Percentiles rank a stretch among this genome's conserved stretches.
Evolutionary conservation across 1,140 invertebrate species (phyloP).

Genomic region (Drosophila insularis): DNA sequence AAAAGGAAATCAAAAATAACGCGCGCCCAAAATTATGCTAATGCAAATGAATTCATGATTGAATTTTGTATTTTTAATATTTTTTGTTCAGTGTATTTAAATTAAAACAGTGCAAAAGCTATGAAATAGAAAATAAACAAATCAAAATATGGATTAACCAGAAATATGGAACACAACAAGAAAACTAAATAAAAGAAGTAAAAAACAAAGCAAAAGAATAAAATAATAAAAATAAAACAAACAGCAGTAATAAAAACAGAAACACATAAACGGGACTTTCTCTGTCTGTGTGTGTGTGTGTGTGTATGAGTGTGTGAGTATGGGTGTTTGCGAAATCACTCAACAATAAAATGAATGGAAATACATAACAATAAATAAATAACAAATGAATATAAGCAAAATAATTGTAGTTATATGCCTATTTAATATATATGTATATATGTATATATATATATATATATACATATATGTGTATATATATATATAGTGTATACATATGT

Average conservation of each 20-base stretch:
- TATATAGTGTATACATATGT: not conserved
- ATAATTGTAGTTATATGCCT: not conserved
- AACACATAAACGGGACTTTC: not conserved
- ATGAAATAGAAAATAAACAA: conserved; percentile 5
- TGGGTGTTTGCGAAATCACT: conserved; percentile 4
- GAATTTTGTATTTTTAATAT: conserved; percentile 20
- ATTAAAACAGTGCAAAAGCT: not conserved
- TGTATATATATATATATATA: too few species aligned
- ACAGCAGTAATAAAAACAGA: not conserved
- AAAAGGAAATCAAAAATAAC: conserved; percentile 19
- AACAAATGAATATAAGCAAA: not conserved
- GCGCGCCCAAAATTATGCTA: conserved; percentile 45
- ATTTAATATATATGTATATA: not conserved
- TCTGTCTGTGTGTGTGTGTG: conserved; percentile 4
- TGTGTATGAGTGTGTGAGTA: not conserved
- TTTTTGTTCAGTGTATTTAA: conserved; percentile 13
- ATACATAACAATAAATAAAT: not conserved
- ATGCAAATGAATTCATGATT: conserved; percentile 22
- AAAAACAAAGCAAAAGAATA: not conserved
- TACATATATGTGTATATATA: not conserved
- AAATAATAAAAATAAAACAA: not conserved
- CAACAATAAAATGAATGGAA: not conserved
- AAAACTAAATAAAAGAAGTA: not conserved
- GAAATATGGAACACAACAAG: too few species aligned
- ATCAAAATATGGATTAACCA: conserved; percentile 13